Evolutionary conservation across 2,797 vertebrate species (phyloP).

Genomic region (Ibycter americanus): DNA sequence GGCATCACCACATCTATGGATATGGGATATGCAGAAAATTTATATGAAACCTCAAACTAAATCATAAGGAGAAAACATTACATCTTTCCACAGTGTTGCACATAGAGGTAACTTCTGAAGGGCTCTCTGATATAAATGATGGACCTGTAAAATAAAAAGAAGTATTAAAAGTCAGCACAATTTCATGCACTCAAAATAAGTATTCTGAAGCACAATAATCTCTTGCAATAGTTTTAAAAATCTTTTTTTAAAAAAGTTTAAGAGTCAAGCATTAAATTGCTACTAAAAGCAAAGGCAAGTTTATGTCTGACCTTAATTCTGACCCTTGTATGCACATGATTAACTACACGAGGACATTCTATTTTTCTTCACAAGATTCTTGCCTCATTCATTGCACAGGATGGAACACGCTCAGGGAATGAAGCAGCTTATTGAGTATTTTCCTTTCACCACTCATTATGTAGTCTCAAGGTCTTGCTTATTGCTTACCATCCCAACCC

Average conservation of each 20-base stretch:
- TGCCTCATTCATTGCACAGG: constrained; percentile 60
- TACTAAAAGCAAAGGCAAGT: constrained; percentile 18
- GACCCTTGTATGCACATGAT: constrained; percentile 4
- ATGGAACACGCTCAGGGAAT: constrained; percentile 27
- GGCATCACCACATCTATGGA: constrained; percentile 82
- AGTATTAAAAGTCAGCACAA: constrained; percentile 36
- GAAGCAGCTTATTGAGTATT: constrained; percentile 9
- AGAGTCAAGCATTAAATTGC: not conserved
- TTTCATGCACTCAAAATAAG: not conserved
- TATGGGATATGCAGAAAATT: constrained; percentile 83
- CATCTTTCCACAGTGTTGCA: constrained; percentile 97
- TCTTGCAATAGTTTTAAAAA: not conserved
- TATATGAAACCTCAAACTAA: constrained; percentile 79
- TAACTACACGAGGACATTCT: not conserved
- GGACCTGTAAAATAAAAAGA: constrained; percentile 84
- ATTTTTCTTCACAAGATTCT: constrained; percentile 40
- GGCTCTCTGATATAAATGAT: constrained; percentile 91
- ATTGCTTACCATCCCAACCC: not conserved
- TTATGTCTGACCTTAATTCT: constrained; percentile 55
- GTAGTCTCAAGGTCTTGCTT: constrained; percentile 26
- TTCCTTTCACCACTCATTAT: constrained; percentile 14
- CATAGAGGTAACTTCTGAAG: constrained; percentile 93
- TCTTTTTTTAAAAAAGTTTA: not conserved
- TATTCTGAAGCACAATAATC: not conserved
- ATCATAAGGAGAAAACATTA: constrained; percentile 87